Evolutionary conservation across 2,113 vertebrate species (phyloP).

Genomic region (Tragelaphus imberbis): DNA sequence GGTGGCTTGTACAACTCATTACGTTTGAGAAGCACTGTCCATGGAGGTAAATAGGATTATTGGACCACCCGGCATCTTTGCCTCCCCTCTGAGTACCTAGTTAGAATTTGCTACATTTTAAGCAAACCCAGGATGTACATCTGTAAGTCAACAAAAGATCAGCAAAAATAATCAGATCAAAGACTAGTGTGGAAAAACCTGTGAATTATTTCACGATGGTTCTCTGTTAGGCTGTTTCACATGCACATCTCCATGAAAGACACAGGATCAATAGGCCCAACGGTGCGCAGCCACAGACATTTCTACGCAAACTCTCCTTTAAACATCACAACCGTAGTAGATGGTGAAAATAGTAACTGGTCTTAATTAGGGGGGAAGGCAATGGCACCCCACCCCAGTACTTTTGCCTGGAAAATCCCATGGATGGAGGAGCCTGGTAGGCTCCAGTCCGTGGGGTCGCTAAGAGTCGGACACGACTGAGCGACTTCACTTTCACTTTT

Average conservation of each 20-base stretch:
- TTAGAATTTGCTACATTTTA: neutral
- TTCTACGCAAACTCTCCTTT: neutral
- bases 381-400: too few species aligned
- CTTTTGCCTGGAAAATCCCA: too few species aligned
- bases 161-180: neutral
- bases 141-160: neutral
- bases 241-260: neutral
- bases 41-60: neutral
- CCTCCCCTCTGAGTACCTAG: neutral
- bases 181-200: neutral
- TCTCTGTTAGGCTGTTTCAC: neutral
- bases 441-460: too few species aligned
- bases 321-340: neutral
- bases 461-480: too few species aligned
- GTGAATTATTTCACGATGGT: neutral
- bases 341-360: neutral
- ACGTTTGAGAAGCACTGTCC: neutral
- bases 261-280: accelerated
- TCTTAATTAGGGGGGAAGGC: neutral
- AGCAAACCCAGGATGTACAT: neutral
- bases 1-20: too few species aligned
- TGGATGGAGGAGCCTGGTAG: too few species aligned
- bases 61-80: neutral
- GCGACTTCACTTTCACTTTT: too few species aligned
- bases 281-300: accelerated